Conservation (phyloP, 2,888 invertebrate genomes). For the Lithophane ornitopus region DNA sequence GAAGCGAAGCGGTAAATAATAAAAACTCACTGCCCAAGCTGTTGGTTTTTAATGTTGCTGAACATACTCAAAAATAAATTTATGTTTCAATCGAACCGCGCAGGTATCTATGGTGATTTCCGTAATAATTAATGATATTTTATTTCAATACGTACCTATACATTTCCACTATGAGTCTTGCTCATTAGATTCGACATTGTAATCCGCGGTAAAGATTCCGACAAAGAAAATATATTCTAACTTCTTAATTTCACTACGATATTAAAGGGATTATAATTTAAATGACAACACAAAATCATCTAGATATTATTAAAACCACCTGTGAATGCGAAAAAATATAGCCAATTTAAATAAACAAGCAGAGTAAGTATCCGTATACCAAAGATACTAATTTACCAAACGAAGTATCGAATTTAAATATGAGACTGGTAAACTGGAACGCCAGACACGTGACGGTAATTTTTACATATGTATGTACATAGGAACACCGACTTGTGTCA, state of each 20-base stretch:
- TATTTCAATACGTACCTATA: neutral
- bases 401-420: constrained; percentile 49
- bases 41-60: constrained; percentile 14
- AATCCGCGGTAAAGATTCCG: neutral
- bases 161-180: neutral
- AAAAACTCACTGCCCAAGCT: constrained; percentile 38
- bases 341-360: constrained; percentile 30
- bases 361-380: neutral
- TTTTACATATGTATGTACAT: constrained; percentile 15
- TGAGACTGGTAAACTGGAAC: constrained; percentile 55
- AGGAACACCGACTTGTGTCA: constrained; percentile 18
- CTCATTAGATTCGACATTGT: neutral
- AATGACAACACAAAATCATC: neutral
- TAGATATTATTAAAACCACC: neutral
- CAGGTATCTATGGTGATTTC: neutral
- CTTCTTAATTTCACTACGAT: neutral
- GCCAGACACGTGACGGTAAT: constrained; percentile 48
- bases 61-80: constrained; percentile 11
- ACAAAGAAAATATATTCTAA: neutral
- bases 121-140: constrained; percentile 2
- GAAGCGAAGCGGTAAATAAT: constrained; percentile 33
- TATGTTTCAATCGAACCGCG: too few species aligned
- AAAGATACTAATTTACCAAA: constrained; percentile 14
- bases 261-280: neutral
- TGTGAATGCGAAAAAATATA: constrained; percentile 7